A percentile compares a stretch with the other conserved stretches of the same genome.
These are phyloP conservation scores for Glaucomys volans DNA, from an alignment of 2,113 vertebrate species.

Conservation along the genomic window DNA sequence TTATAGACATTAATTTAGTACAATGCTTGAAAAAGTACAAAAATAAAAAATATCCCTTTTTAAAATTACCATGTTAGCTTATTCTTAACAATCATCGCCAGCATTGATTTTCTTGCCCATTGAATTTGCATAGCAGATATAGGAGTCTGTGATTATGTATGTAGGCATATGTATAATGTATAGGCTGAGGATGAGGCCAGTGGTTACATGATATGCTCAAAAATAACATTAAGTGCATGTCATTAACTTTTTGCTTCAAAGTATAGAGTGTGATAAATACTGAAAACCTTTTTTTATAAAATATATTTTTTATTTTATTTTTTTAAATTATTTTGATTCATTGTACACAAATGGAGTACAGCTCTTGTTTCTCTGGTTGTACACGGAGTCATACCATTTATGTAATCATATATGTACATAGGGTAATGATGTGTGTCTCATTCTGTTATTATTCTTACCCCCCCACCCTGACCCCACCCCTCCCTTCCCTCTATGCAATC, in stretches of 20 bases:
- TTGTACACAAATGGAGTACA: too few relatives aligned
- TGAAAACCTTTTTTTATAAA: too few relatives aligned
- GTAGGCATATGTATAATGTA: background rate
- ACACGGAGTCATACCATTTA: too few relatives aligned
- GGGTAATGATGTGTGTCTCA: too few relatives aligned
- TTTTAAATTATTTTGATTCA: too few relatives aligned
- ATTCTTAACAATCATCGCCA: background rate
- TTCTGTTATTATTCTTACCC: too few relatives aligned
- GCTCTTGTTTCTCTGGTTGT: too few relatives aligned
- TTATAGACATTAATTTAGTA: background rate
- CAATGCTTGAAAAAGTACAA: background rate
- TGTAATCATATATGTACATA: too few relatives aligned
- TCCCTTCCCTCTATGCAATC: too few relatives aligned
- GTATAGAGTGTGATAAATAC: background rate
- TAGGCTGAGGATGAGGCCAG: background rate
- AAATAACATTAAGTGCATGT: background rate
- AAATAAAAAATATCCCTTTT: slow-evolving; percentile 15
- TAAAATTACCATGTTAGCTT: background rate
- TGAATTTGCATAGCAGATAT: background rate
- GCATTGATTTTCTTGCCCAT: background rate
- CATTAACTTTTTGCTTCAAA: background rate
- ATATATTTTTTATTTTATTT: too few relatives aligned
- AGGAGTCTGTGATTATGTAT: background rate
- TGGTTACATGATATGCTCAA: background rate
- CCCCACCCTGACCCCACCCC: too few relatives aligned